Conservation (phyloP, 2,113 vertebrate genomes). For the Cacatua alba region DNA sequence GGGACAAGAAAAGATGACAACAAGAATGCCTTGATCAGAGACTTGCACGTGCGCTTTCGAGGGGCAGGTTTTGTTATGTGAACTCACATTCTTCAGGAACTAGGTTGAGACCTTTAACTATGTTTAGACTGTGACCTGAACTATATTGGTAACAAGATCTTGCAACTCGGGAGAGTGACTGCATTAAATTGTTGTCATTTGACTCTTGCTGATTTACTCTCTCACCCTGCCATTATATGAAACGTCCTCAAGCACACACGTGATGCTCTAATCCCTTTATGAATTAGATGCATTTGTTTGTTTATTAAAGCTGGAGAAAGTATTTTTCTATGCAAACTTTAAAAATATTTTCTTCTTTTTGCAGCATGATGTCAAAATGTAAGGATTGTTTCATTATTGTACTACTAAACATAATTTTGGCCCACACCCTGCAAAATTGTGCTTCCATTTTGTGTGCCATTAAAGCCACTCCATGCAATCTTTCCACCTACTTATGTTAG, state of each 20-base stretch:
- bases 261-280: not conserved
- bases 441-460: constrained; percentile 32
- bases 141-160: constrained; percentile 17
- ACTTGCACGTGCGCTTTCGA: not conserved
- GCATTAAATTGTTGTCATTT: not conserved
- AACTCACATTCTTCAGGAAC: constrained; percentile 28
- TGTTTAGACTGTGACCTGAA: constrained; percentile 8
- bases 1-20: not conserved
- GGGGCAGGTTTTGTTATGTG: not conserved
- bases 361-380: not conserved
- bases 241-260: not conserved
- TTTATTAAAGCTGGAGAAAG: not conserved
- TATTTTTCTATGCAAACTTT: not conserved
- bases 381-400: not conserved
- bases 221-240: not conserved
- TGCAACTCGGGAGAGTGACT: not conserved
- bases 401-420: not conserved
- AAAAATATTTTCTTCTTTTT: not conserved
- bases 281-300: not conserved
- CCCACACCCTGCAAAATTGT: not conserved
- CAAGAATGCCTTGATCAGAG: not conserved
- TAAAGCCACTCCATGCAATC: constrained; percentile 34
- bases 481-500: constrained; percentile 53
- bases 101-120: constrained; percentile 2
- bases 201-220: not conserved